phyloP scores from a whole-genome alignment of 2,888 invertebrate genomes.

The Pyrrhosoma nymphula region DNA sequence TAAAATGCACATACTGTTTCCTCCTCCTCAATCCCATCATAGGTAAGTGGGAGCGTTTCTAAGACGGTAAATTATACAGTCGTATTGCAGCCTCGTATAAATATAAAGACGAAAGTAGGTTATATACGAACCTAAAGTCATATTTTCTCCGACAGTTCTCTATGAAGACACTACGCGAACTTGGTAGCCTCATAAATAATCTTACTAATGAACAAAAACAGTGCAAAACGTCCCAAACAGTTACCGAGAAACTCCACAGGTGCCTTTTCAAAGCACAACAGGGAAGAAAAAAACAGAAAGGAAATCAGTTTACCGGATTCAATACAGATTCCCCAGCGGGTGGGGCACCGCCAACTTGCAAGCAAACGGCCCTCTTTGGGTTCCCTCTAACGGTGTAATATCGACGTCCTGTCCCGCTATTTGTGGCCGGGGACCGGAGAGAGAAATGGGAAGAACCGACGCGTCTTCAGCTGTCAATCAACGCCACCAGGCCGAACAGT shows the following conservation, averaged over 20 bases:
- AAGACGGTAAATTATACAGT: too few species aligned
- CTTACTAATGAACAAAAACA: too few species aligned
- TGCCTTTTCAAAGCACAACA: neutral
- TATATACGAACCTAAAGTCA: too few species aligned
- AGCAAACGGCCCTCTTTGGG: neutral
- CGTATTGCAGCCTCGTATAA: too few species aligned
- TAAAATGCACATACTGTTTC: too few species aligned
- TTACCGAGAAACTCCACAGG: neutral
- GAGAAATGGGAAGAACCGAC: neutral
- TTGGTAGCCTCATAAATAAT: too few species aligned
- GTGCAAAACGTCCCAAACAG: neutral
- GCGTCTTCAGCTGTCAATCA: conserved; percentile 8
- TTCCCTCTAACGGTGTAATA: neutral
- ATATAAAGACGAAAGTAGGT: too few species aligned
- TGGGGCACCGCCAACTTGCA: neutral
- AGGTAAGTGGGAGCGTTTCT: too few species aligned
- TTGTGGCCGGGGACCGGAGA: neutral
- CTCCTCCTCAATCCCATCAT: too few species aligned
- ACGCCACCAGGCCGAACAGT: neutral
- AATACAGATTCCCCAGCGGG: neutral
- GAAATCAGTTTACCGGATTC: neutral
- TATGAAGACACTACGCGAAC: too few species aligned
- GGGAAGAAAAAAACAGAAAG: neutral
- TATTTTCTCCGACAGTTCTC: too few species aligned
- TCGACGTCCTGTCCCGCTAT: conserved; percentile 4